Base-by-base conservation (phyloP, 92 coral and sea anemone species). In the Plumapathes pennacea region DNA sequence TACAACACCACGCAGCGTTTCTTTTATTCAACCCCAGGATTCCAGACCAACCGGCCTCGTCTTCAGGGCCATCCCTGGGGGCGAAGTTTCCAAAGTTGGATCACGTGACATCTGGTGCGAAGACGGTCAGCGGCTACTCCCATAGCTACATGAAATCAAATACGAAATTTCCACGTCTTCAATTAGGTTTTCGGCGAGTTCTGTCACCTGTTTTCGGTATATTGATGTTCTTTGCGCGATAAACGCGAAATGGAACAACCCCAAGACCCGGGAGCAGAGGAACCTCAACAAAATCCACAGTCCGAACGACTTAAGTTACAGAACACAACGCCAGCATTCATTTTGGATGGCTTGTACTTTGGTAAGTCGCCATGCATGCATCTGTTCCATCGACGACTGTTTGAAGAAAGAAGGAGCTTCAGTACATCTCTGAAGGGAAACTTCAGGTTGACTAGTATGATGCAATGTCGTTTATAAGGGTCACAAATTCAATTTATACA, bases 251-350 rank as follows among this genome's bases (percentile, higher is more conserved):
- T 78, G 85, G 85, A 78, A 2, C 63, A 49, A 15, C 48, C 62
- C 14, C 60, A 72, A 17, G 40, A 4, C 19, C 37, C 32, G 3
- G 30, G 31, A 2, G 38, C 15, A 13, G 46, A 38, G 7, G 60
- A 46, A 4, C 50, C 32, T 60, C 52, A 54, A 25, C 55, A 33
- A 5, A 21, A 37, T 15, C 81, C 33, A n/a, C 63, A 66, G 47
- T 51, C 58, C 24, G 21, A 32, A 0, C 46, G 27, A 10, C 11
- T 22, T 5, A 19, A 56, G 1, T 50, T 76, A n/a, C 74, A 76
- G 32, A 81, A 66, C 31, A 30, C 76, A 5, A 63, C 87, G 3
- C 87, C 87, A 20, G 23, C 62, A 25, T 81, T 81, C 46, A 22
- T 81, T 13, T 76, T 50, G 4, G 70, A 81, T 42, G 32, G 52